Percentiles rank a stretch among this genome's conserved stretches.
Conservation (phyloP, 2,113 vertebrate species). For the Acrocephalus kingi region DNA sequence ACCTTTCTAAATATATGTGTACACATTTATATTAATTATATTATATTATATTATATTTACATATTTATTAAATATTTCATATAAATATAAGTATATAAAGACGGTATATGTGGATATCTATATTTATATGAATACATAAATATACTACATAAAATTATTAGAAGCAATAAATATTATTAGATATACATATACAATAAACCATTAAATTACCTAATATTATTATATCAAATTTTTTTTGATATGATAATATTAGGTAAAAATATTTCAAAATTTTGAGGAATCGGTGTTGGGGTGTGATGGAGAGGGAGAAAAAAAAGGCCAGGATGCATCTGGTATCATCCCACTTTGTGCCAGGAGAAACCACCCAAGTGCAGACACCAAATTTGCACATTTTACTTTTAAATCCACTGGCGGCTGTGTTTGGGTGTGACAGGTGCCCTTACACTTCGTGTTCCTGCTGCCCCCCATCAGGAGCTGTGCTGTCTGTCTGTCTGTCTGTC, state of each 20-base stretch:
- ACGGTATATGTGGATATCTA: not conserved
- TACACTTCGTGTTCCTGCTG: not conserved
- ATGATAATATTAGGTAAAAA: no score
- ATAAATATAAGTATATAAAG: not conserved
- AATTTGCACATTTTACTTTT: not conserved
- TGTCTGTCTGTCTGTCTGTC: not conserved
- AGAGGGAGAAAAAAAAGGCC: not conserved
- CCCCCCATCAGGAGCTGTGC: not conserved
- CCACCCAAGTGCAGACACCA: not conserved
- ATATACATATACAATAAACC: not conserved
- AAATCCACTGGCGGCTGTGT: not conserved
- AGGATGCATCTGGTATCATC: fast-evolving
- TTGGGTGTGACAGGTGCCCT: not conserved
- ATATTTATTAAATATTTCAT: not conserved
- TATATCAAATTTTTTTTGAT: not conserved
- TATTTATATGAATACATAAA: not conserved
- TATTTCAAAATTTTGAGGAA: not conserved
- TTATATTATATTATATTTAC: not conserved
- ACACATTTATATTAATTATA: not conserved
- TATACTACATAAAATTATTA: not conserved
- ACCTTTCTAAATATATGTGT: not conserved
- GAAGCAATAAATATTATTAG: not conserved
- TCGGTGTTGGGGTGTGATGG: not conserved
- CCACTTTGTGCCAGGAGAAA: not conserved
- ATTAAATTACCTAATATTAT: not conserved